Evolutionary conservation across 2,113 vertebrate genomes (phyloP).

Genomic region (Brachypodius melanocephalos): DNA sequence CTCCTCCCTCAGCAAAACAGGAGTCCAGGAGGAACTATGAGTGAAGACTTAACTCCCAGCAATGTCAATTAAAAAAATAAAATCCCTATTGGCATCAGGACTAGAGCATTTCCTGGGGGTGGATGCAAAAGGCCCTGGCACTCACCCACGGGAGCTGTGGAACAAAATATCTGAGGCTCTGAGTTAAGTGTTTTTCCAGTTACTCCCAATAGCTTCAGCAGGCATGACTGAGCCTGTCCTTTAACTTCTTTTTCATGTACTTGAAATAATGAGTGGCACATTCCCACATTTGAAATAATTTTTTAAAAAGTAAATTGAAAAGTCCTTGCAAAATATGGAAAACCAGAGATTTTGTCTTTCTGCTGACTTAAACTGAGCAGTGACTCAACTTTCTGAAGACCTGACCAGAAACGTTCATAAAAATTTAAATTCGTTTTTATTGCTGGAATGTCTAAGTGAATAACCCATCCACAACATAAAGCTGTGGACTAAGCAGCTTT

Average conservation of each 20-base stretch:
- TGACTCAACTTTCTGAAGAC: not conserved
- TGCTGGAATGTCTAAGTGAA: not conserved
- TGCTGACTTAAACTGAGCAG: not conserved
- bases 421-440: not conserved
- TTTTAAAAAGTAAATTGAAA: not conserved
- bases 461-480: not conserved
- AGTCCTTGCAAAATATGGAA: not conserved
- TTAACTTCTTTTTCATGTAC: not conserved
- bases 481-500: not conserved
- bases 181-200: not conserved
- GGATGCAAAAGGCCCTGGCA: not conserved
- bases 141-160: not conserved
- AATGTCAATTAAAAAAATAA: not conserved
- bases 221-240: not conserved
- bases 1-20: not conserved
- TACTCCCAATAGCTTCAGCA: not conserved
- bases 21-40: not conserved
- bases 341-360: not conserved
- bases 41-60: not conserved
- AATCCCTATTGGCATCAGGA: not conserved
- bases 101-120: fast-evolving
- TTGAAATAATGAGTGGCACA: not conserved
- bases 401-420: not conserved
- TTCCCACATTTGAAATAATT: not conserved
- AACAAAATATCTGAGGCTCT: not conserved